These are phyloP conservation scores for Myrmecophaga tridactyla DNA, from an alignment of 2,113 vertebrate genomes.

Conservation along the genomic window DNA sequence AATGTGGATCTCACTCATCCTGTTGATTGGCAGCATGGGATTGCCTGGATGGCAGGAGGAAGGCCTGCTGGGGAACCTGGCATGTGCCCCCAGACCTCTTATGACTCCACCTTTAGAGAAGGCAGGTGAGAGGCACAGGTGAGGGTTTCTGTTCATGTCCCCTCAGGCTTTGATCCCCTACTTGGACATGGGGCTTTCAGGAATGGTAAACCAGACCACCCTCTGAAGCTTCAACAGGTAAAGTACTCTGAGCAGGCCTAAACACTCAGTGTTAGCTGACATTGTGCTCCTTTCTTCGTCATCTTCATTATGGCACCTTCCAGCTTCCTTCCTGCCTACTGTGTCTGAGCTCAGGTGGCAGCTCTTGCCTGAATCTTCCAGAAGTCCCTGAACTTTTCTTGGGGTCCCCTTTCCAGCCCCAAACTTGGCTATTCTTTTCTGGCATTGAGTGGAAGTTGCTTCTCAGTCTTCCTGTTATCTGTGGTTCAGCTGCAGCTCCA, in stretches of 20 bases:
- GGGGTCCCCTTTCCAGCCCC: neutral
- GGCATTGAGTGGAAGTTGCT: neutral
- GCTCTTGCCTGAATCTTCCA: neutral
- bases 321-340: neutral
- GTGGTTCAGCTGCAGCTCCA: neutral
- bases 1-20: neutral
- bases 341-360: neutral
- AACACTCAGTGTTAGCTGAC: neutral
- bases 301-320: neutral
- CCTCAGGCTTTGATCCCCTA: neutral
- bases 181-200: neutral
- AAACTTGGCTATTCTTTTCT: neutral
- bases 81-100: neutral
- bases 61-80: neutral
- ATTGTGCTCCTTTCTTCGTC: neutral
- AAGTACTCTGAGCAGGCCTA: neutral
- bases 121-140: neutral
- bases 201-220: neutral
- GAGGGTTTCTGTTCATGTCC: neutral
- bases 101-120: neutral
- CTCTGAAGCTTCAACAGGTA: neutral
- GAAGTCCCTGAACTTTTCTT: neutral
- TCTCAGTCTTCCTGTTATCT: neutral
- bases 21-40: neutral
- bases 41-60: neutral